Conservation (phyloP, 2,888 invertebrate species). For the Ectobius pallidus region DNA sequence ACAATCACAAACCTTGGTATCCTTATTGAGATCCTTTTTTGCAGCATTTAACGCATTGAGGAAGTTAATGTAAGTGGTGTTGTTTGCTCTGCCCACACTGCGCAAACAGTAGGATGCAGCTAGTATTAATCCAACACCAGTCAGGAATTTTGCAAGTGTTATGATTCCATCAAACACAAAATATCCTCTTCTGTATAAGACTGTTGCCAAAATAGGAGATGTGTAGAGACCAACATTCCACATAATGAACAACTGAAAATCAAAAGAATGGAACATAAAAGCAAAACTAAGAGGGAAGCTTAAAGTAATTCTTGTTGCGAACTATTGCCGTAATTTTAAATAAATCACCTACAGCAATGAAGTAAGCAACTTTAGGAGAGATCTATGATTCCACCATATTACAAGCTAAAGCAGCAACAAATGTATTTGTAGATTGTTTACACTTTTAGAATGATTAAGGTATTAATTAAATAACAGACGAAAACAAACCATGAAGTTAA, state of each 20-base stretch:
- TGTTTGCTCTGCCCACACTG: slow-evolving; percentile 70
- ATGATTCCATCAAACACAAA: slow-evolving; percentile 62
- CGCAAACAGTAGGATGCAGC: slow-evolving; percentile 69
- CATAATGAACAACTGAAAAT: slow-evolving; percentile 64
- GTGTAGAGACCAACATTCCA: slow-evolving; percentile 75
- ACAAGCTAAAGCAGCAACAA: no score
- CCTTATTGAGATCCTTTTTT: slow-evolving; percentile 53
- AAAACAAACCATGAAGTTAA: no score
- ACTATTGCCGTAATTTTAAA: no score
- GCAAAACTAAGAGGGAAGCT: no score
- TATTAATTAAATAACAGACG: no score
- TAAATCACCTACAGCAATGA: no score
- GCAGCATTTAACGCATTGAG: slow-evolving; percentile 62
- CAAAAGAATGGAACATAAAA: not conserved
- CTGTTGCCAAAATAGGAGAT: slow-evolving; percentile 74
- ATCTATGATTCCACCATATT: no score
- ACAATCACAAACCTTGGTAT: slow-evolving; percentile 56
- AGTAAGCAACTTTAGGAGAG: no score
- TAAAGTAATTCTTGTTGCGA: no score
- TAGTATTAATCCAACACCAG: slow-evolving; percentile 70
- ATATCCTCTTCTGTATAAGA: slow-evolving; percentile 71
- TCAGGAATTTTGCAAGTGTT: slow-evolving; percentile 64
- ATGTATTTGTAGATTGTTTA: no score
- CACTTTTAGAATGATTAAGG: no score
- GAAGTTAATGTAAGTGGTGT: slow-evolving; percentile 73